Base-by-base conservation (phyloP, 2,113 vertebrate species). In the Ceyx cyanopectus region DNA sequence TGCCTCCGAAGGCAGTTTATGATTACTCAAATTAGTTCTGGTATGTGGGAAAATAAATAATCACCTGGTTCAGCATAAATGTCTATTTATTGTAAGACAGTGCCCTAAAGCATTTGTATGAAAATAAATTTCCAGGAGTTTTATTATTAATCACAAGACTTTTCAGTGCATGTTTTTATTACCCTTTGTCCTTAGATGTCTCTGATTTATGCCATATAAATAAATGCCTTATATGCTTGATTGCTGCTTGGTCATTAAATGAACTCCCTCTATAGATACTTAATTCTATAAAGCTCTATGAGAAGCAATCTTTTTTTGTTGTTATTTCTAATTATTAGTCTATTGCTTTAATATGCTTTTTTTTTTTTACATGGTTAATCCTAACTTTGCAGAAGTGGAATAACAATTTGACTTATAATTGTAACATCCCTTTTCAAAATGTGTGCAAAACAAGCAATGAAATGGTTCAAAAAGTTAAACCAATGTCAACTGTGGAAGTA, bases 51-150 rank as follows among this genome's bases (percentile, higher is more conserved):
- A 87, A 79, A 73, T 58, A 34, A 90, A 17, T 30, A 85, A 85
- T 48, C 66, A 89, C 77, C 74, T 90, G 46, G 66, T 92, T 93
- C 62, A 58, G 43, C 48, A 46, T 27, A 13, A 81, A 58, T 86
- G 93, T 86, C 27, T 85, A 15, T 90, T 93, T 91, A 26, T 85
- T 96, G 66, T n/a, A 62, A 14, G 87, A 68, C 14, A 18, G 67
- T 89, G 65, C 54, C 89, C 65, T 68, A 45, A 91, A 96, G 40
- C 72, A 68, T 86, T 92, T 97, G 82, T 72, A 67, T 75, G 72
- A 87, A 92, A 96, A 83, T 93, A 92, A 88, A 89, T 93, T 97
- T 95, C 91, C 13, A 21, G 67, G 84, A 79, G 78, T 78, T 94
- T 90, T 89, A 62, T 97, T 62, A 65, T 92, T 96, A 94, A 94